Percentiles rank a stretch among this genome's conserved stretches.
These are phyloP conservation scores for Fulica atra DNA, from an alignment of 2,113 vertebrate species.

Conservation along the genomic window DNA sequence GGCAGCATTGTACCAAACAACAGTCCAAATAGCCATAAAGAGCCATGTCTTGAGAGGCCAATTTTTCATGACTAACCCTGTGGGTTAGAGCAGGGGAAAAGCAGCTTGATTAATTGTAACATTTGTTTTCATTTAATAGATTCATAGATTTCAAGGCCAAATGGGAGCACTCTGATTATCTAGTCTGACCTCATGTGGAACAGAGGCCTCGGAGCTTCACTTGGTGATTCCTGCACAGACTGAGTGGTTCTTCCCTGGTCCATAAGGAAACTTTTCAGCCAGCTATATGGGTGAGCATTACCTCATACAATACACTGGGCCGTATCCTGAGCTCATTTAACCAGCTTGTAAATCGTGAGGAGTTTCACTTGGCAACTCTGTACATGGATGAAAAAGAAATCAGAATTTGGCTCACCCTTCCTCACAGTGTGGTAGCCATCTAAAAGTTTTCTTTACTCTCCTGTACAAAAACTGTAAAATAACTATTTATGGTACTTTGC, in stretches of 20 bases:
- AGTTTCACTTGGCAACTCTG: not conserved
- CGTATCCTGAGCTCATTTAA: not conserved
- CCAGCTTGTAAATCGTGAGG: not conserved
- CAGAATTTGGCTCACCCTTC: not conserved
- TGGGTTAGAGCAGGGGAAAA: not conserved
- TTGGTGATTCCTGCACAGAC: not conserved
- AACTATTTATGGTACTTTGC: not conserved
- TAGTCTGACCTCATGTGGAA: conserved; percentile 6
- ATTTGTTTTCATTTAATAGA: conserved; percentile 28
- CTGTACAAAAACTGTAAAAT: not conserved
- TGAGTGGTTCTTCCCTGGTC: not conserved
- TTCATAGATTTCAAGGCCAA: not conserved
- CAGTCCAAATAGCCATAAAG: not conserved
- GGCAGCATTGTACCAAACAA: not conserved
- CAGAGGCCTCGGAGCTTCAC: not conserved
- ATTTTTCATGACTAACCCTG: not conserved
- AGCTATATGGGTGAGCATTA: not conserved
- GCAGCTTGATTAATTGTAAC: conserved; percentile 11
- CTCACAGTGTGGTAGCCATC: not conserved
- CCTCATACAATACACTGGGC: not conserved
- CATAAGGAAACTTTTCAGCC: not conserved
- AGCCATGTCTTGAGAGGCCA: not conserved
- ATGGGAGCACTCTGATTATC: not conserved
- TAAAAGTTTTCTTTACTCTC: not conserved
- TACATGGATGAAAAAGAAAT: not conserved